A percentile compares a stretch with the other conserved stretches of the same genome.
Conservation (phyloP, 2,797 vertebrate species). For the Notamacropus eugenii region DNA sequence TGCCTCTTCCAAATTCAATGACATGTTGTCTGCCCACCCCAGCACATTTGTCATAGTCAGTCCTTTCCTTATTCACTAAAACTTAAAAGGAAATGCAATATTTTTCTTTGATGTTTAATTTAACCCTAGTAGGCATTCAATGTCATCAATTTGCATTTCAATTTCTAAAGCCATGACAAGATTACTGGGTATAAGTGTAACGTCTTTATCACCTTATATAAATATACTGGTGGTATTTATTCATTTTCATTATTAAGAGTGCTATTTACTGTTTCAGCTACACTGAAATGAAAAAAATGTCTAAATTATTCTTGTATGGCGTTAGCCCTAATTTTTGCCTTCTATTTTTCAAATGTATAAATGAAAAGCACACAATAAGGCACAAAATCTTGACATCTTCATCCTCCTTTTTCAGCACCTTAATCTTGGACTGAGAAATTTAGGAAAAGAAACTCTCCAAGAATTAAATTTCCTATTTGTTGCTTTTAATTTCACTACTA, state of each 20-base stretch:
- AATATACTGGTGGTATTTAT: constrained; percentile 1
- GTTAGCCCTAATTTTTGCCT: background rate
- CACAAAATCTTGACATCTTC: background rate
- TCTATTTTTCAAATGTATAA: background rate
- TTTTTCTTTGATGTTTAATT: background rate
- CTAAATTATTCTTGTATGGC: background rate
- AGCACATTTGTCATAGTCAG: background rate
- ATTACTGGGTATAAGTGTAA: background rate
- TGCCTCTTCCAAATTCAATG: background rate
- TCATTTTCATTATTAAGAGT: background rate
- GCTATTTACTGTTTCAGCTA: background rate
- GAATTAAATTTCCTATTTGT: constrained; percentile 38
- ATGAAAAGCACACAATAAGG: background rate
- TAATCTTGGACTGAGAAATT: constrained; percentile 68
- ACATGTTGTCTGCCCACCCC: background rate
- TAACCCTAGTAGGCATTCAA: background rate
- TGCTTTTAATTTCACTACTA: background rate
- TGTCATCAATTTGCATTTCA: background rate
- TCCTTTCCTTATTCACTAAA: background rate
- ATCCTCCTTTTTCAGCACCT: constrained; percentile 69
- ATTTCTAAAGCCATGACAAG: background rate
- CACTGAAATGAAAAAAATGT: background rate
- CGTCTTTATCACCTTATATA: constrained; percentile 27
- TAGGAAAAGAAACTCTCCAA: background rate
- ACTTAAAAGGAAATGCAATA: background rate